Conservation (phyloP, 2,888 invertebrate species). For the Meliscaeva auricollis region DNA sequence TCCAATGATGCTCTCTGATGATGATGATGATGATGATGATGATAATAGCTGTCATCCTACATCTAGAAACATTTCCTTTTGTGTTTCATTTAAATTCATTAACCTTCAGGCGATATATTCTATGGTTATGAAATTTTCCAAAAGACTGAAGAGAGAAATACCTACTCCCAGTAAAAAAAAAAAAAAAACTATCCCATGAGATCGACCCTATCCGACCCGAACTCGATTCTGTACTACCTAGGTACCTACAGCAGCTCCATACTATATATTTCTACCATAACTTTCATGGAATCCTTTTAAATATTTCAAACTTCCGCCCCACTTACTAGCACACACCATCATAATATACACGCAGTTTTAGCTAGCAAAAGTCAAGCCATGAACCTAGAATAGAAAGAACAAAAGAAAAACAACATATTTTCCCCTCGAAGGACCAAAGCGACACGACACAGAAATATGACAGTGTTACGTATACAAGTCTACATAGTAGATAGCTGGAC, state of each 20-base stretch:
- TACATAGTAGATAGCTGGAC: conserved; percentile 2
- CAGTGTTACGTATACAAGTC: conserved; percentile 40
- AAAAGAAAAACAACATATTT: conserved; percentile 32
- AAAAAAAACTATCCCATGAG: conserved; percentile 45
- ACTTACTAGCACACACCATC: background rate
- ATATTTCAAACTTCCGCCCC: conserved; percentile 59
- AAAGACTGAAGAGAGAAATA: conserved; percentile 15
- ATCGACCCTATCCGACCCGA: background rate
- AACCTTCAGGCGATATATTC: conserved; percentile 59
- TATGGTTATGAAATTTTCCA: conserved; percentile 60
- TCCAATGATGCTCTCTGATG: background rate
- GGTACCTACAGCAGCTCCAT: background rate
- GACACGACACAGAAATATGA: conserved; percentile 42
- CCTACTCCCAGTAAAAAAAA: background rate
- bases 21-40: background rate
- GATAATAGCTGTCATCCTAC: conserved; percentile 57
- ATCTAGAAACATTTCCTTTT: conserved; percentile 36
- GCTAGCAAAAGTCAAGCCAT: background rate
- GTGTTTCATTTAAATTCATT: conserved; percentile 63
- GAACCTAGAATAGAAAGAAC: background rate
- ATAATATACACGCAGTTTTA: conserved; percentile 1
- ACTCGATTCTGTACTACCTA: background rate
- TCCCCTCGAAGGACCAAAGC: conserved; percentile 27
- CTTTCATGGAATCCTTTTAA: conserved; percentile 65
- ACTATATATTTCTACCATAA: conserved; percentile 34